These are phyloP conservation scores for Pimephales promelas DNA, from an alignment of 2,113 vertebrate genomes.

Conservation along the genomic window DNA sequence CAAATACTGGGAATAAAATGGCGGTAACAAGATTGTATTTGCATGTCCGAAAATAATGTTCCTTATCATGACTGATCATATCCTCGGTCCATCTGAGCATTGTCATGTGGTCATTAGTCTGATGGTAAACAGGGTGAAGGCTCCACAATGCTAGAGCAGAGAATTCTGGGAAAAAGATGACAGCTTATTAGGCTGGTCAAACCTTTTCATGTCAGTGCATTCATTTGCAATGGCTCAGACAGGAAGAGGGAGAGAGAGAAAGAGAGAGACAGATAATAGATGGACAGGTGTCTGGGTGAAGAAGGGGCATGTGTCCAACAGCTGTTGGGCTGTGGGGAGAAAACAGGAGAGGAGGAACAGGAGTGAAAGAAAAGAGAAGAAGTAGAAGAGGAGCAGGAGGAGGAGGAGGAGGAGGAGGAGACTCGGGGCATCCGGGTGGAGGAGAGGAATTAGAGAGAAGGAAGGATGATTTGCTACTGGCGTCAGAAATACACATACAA, in stretches of 20 bases:
- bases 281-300: slow-evolving; percentile 34
- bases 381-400: not conserved
- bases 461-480: not conserved
- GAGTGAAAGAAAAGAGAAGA: not conserved
- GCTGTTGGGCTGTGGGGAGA: not conserved
- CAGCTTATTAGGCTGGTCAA: slow-evolving; percentile 36
- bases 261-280: slow-evolving; percentile 24
- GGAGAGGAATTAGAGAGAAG: not conserved
- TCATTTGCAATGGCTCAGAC: slow-evolving; percentile 27
- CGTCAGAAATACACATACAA: slow-evolving; percentile 3
- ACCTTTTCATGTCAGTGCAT: slow-evolving; percentile 39
- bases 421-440: not conserved
- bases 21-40: slow-evolving; percentile 41
- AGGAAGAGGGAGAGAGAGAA: not conserved
- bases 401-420: not conserved
- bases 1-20: slow-evolving; percentile 6
- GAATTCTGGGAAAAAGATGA: slow-evolving; percentile 31
- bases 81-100: slow-evolving; percentile 35
- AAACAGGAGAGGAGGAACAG: slow-evolving; percentile 9
- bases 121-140: slow-evolving; percentile 13
- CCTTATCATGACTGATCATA: slow-evolving; percentile 34
- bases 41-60: slow-evolving; percentile 38
- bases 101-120: slow-evolving; percentile 40
- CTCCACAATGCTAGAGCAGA: slow-evolving; percentile 1
- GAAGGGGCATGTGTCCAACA: slow-evolving; percentile 26